Percentiles rank a stretch among this genome's conserved stretches.
These are phyloP conservation scores for Drosophila kuntzei DNA, from an alignment of 2,888 invertebrate species.

Conservation along the genomic window DNA sequence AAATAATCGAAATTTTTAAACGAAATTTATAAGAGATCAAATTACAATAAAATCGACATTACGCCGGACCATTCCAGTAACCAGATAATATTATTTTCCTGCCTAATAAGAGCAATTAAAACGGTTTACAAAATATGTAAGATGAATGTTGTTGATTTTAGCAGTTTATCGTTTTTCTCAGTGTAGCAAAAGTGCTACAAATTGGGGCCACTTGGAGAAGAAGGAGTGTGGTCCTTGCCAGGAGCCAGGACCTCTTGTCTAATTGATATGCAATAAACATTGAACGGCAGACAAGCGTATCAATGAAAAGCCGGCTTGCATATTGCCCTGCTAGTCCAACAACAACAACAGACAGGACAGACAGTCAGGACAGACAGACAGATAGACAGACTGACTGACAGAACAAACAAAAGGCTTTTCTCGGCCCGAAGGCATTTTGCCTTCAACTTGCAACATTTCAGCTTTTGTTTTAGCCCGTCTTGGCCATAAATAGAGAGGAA, in stretches of 20 bases:
- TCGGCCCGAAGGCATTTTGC: conserved; percentile 25
- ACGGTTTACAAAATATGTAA: too few relatives aligned
- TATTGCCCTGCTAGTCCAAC: conserved; percentile 35
- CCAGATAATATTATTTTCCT: too few relatives aligned
- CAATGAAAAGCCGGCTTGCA: conserved; percentile 55
- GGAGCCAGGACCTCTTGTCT: conserved; percentile 40
- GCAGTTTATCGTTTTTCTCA: too few relatives aligned
- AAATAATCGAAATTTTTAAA: too few relatives aligned
- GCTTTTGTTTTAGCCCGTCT: conserved; percentile 49
- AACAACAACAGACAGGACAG: conserved; percentile 38
- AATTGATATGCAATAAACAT: conserved; percentile 80
- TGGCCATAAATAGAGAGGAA: background rate
- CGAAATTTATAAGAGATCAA: too few relatives aligned
- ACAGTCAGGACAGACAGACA: conserved; percentile 32
- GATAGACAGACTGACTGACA: background rate
- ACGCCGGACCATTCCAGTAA: too few relatives aligned
- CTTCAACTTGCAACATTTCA: conserved; percentile 47
- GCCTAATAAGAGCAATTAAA: too few relatives aligned
- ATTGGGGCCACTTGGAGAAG: conserved; percentile 38
- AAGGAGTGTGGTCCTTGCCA: background rate
- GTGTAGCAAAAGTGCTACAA: conserved; percentile 38
- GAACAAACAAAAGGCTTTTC: conserved; percentile 7
- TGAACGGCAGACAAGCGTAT: conserved; percentile 61
- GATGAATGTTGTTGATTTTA: too few relatives aligned
- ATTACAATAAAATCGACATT: too few relatives aligned